Evolutionary conservation across 2,113 vertebrate genomes (phyloP).

Genomic region (Megalops atlanticus): DNA sequence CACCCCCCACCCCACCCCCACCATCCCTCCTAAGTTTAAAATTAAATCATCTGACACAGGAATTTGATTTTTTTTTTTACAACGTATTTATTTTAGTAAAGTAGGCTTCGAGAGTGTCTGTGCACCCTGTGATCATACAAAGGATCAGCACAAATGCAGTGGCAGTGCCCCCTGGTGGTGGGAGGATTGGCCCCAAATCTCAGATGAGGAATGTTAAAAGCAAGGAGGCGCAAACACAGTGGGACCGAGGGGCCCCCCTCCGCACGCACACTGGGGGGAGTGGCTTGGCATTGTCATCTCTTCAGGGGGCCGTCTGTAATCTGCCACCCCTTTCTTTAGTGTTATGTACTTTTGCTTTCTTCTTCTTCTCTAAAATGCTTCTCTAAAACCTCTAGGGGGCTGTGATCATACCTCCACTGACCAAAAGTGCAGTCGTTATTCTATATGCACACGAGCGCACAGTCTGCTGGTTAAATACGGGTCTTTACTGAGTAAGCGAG

Average conservation of each 20-base stretch:
- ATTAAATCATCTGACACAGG: neutral
- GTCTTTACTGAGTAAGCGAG: neutral
- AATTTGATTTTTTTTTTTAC: conserved; percentile 45
- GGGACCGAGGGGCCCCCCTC: neutral
- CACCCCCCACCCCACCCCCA: neutral
- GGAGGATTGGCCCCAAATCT: conserved; percentile 66
- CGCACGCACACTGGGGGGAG: neutral
- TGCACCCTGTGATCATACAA: conserved; percentile 65
- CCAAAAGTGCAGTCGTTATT: neutral
- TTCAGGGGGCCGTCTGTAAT: neutral
- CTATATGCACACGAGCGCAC: neutral
- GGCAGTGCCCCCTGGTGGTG: conserved; percentile 61
- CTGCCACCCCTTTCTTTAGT: neutral
- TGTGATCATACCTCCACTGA: neutral
- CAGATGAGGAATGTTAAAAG: conserved; percentile 69
- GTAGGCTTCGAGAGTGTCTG: conserved; percentile 66
- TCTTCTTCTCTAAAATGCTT: neutral
- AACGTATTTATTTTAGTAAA: conserved; percentile 70
- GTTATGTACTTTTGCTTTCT: neutral
- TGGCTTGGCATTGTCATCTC: neutral
- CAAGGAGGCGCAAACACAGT: conserved; percentile 36
- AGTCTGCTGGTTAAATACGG: neutral
- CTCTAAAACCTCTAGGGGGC: neutral
- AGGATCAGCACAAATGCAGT: conserved; percentile 56
- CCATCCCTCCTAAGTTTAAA: neutral